Evolutionary conservation across 2,888 invertebrate genomes (phyloP).

Genomic region (Metalampra italica): DNA sequence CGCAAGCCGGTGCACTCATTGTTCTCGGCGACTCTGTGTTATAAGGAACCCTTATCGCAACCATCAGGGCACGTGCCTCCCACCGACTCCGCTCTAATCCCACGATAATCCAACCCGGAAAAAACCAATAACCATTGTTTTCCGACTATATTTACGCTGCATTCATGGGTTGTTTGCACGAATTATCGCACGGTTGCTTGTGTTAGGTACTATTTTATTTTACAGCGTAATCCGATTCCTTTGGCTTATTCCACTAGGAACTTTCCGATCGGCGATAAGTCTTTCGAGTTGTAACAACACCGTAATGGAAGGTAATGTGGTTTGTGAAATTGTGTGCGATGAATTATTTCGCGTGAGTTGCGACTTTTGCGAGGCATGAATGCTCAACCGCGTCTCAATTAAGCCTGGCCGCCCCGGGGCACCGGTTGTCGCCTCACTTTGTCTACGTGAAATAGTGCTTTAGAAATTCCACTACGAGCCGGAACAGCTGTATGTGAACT

Average conservation of each 20-base stretch:
- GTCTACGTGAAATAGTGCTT: constrained; percentile 45
- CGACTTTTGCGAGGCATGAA: constrained; percentile 27
- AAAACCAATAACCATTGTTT: constrained; percentile 68
- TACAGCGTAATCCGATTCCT: constrained; percentile 48
- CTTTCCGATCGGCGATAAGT: constrained; percentile 29
- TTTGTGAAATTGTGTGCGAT: constrained; percentile 28
- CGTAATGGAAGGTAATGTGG: constrained; percentile 41
- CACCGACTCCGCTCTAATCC: constrained; percentile 50
- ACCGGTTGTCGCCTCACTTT: constrained; percentile 43
- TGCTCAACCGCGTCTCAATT: constrained; percentile 50
- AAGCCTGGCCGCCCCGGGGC: constrained; percentile 38
- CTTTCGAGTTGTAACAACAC: constrained; percentile 18
- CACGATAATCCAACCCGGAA: constrained; percentile 68
- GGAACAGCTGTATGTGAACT: constrained; percentile 42
- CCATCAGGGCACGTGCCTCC: constrained; percentile 46
- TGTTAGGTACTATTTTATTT: constrained; percentile 38
- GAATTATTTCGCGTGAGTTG: constrained; percentile 35
- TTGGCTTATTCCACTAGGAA: constrained; percentile 37
- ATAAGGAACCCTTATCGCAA: constrained; percentile 43
- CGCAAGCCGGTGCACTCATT: constrained; percentile 41
- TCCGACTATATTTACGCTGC: constrained; percentile 54
- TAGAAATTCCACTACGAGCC: constrained; percentile 37
- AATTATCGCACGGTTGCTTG: constrained; percentile 39
- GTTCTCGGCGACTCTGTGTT: constrained; percentile 34
- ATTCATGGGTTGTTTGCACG: constrained; percentile 55